Evolutionary conservation across 2,113 vertebrate genomes (phyloP).

Genomic region (Salvelinus sp.): DNA sequence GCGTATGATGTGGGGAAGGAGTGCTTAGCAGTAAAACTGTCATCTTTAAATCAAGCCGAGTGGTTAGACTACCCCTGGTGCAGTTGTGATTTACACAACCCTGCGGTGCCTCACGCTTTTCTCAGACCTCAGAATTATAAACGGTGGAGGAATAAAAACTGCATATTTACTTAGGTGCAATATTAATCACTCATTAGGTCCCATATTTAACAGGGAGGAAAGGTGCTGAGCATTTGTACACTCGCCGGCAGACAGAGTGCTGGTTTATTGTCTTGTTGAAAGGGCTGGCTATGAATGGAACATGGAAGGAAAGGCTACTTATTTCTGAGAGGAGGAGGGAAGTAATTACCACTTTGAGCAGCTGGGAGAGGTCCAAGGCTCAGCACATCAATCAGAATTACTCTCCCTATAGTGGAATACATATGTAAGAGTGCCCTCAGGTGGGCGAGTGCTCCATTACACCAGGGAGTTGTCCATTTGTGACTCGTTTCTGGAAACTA

Average conservation of each 20-base stretch:
- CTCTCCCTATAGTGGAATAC: neutral
- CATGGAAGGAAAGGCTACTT: slow-evolving; percentile 3
- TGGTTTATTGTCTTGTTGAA: neutral
- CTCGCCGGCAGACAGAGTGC: neutral
- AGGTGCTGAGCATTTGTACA: neutral
- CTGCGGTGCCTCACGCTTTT: neutral
- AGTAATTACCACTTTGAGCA: slow-evolving; percentile 3
- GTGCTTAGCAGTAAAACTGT: slow-evolving; percentile 44
- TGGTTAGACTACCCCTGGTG: slow-evolving; percentile 41
- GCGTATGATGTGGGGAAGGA: slow-evolving; percentile 20
- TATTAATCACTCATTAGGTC: slow-evolving; percentile 14
- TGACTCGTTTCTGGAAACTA: neutral
- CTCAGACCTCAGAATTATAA: neutral
- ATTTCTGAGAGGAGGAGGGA: slow-evolving; percentile 1
- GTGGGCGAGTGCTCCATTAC: slow-evolving; percentile 44
- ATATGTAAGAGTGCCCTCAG: slow-evolving; percentile 51
- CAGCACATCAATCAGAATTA: slow-evolving; percentile 5
- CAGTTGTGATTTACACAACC: slow-evolving; percentile 37
- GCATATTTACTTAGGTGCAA: slow-evolving; percentile 9
- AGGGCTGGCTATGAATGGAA: neutral
- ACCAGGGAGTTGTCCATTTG: neutral
- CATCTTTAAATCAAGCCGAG: slow-evolving; percentile 47
- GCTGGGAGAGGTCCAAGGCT: slow-evolving; percentile 3
- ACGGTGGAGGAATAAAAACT: slow-evolving; percentile 8
- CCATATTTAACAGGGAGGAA: neutral